Conservation (phyloP, 1,140 invertebrate species). For the Marisa cornuarietis region DNA sequence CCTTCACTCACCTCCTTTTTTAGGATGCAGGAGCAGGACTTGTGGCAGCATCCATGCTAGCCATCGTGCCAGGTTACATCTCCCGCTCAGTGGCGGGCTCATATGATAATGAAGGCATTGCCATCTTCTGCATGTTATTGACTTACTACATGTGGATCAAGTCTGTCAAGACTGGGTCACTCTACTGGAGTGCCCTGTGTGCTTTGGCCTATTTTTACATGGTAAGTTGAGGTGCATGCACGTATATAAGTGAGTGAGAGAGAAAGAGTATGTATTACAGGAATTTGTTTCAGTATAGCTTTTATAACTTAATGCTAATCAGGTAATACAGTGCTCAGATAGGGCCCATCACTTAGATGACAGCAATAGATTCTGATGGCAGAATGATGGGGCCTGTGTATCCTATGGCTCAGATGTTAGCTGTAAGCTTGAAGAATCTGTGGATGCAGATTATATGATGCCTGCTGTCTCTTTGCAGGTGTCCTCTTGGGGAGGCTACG, state of each 20-base stretch:
- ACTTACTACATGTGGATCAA: conserved; percentile 99
- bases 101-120: conserved; percentile 99
- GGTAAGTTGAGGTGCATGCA: conserved; percentile 71
- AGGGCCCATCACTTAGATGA: too few species aligned
- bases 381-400: too few species aligned
- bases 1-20: background rate
- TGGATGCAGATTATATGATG: too few species aligned
- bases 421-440: too few species aligned
- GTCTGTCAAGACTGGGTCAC: conserved; percentile 93
- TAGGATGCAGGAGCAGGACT: conserved; percentile 91
- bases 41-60: conserved; percentile 92
- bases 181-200: conserved; percentile 89
- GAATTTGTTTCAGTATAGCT: background rate
- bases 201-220: conserved; percentile 98
- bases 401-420: too few species aligned
- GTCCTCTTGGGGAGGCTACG: conserved; percentile 98
- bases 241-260: background rate
- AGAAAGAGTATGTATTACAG: background rate
- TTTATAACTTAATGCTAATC: too few species aligned
- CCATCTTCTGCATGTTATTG: conserved; percentile 97
- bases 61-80: conserved; percentile 97
- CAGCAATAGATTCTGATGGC: too few species aligned
- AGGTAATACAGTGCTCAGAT: too few species aligned
- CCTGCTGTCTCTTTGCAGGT: conserved; percentile 70
- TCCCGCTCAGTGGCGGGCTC: conserved; percentile 96